Evolutionary conservation across 2,888 invertebrate species (phyloP), one percentile per base, ranked within the genome.

Genomic region (Apodemia zela): DNA sequence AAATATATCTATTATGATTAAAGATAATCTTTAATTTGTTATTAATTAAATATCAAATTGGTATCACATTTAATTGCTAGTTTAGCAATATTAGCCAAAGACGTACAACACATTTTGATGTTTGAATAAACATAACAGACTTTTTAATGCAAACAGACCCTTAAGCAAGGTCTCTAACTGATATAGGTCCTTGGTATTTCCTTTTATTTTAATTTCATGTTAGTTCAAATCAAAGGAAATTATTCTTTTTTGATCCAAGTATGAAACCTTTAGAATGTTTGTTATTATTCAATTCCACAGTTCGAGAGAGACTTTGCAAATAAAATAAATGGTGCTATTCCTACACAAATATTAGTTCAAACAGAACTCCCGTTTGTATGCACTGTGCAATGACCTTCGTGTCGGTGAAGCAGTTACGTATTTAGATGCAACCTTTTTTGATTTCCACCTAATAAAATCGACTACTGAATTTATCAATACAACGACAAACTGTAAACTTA

Each of bases 271-370:
- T 8, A 17, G 38, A 38, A 38, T 8, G 49, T 49, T 49, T 49
- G 49, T 18, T 49, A 13, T 49, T 49, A 49, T 49, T 49, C 49
- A 49, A 49, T 49, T 49, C 17, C 49, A 17, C 17, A 18, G 49
- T 49, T 49, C 10, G 49, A 49, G 49, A 8, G n/a, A 5, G 47
- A 47, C n/a, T 17, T 33, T 17, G 17, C 49, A 49, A 17, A 49
- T 49, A 49, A 49, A 49, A 17, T 18, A 49, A 51, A 51, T 51
- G 51, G 18, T 21, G n/a, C 18, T 51, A 13, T 51, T n/a, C 4
- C 51, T 21, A 21, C 13, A 21, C 51, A 51, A 51, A 51, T 18
- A 21, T 51, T 18, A 21, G 51, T 11, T 51, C 21, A 11, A 51
- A 18, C 10, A 4, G 49, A 49, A 21, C 49, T 49, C 49, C 5